Evolutionary conservation across 30 jellyfish, hydroid and myxozoan genomes (phyloP).

Genomic region (Turritopsis dohrnii): DNA sequence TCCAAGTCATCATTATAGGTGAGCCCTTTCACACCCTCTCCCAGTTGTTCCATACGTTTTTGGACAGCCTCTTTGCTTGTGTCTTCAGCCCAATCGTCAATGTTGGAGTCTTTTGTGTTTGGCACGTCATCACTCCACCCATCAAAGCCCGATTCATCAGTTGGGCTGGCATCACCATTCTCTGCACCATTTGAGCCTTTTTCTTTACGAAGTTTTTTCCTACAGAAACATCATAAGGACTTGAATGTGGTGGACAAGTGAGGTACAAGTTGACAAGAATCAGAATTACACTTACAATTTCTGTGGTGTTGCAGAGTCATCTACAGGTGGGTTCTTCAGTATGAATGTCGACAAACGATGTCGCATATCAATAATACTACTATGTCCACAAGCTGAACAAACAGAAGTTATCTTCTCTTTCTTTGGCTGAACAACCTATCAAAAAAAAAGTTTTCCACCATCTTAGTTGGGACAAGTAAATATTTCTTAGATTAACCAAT

Average conservation of each 20-base stretch:
- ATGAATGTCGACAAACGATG: slow-evolving; percentile 91
- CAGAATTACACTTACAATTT: slow-evolving; percentile 60
- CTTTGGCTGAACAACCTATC: slow-evolving; percentile 69
- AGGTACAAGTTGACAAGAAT: neutral
- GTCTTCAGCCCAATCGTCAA: slow-evolving; percentile 96
- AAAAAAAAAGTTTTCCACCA: neutral
- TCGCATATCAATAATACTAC: slow-evolving; percentile 69
- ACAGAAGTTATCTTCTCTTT: slow-evolving; percentile 85
- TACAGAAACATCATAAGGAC: neutral
- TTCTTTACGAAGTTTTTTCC: slow-evolving; percentile 30
- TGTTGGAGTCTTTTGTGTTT: neutral
- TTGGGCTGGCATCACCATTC: slow-evolving; percentile 43
- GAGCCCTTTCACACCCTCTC: slow-evolving; percentile 91
- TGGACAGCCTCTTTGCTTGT: slow-evolving; percentile 93
- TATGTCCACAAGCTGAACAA: slow-evolving; percentile 95
- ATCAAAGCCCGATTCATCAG: slow-evolving; percentile 45
- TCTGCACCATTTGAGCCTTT: slow-evolving; percentile 15
- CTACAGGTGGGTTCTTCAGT: slow-evolving; percentile 88
- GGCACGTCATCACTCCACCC: slow-evolving; percentile 51
- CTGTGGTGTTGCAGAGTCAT: slow-evolving; percentile 82
- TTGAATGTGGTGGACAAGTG: neutral
- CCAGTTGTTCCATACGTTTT: slow-evolving; percentile 72
- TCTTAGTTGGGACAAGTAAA: too few species aligned
- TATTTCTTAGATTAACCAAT: too few species aligned
- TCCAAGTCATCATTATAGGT: slow-evolving; percentile 88